Percentiles rank a stretch among this genome's conserved stretches.
phyloP scores from a whole-genome alignment of 2,113 vertebrate genomes.

The Rattus rattus region DNA sequence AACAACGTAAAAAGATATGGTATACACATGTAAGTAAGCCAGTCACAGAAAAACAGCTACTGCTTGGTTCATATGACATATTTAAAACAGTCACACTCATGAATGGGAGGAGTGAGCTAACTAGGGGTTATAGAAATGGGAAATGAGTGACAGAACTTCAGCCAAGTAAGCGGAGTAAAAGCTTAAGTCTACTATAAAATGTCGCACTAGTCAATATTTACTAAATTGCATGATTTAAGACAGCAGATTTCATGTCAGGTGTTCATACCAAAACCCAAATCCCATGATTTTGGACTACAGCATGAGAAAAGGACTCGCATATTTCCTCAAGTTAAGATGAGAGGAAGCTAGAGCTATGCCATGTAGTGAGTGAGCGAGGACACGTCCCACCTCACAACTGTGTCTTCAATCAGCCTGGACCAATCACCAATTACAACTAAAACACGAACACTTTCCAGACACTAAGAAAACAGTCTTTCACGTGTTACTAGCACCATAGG shows the following conservation, averaged over 20 bases:
- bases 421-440: conserved; percentile 10
- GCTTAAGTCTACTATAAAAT: not conserved
- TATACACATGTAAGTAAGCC: not conserved
- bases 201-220: not conserved
- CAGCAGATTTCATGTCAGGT: not conserved
- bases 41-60: not conserved
- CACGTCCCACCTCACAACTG: not conserved
- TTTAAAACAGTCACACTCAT: not conserved
- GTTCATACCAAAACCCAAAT: not conserved
- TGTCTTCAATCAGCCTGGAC: not conserved
- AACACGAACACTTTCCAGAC: not conserved
- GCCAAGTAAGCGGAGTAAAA: not conserved
- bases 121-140: not conserved
- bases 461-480: not conserved
- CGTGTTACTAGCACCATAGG: conserved; percentile 15
- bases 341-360: not conserved
- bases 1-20: not conserved
- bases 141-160: not conserved
- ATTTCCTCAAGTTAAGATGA: not conserved
- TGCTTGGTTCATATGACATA: not conserved
- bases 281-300: not conserved
- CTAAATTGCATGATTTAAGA: not conserved
- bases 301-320: not conserved
- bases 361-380: not conserved
- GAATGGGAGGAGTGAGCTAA: not conserved